Evolutionary conservation across 2,888 invertebrate species (phyloP).

Genomic region (Cheilosia variabilis): DNA sequence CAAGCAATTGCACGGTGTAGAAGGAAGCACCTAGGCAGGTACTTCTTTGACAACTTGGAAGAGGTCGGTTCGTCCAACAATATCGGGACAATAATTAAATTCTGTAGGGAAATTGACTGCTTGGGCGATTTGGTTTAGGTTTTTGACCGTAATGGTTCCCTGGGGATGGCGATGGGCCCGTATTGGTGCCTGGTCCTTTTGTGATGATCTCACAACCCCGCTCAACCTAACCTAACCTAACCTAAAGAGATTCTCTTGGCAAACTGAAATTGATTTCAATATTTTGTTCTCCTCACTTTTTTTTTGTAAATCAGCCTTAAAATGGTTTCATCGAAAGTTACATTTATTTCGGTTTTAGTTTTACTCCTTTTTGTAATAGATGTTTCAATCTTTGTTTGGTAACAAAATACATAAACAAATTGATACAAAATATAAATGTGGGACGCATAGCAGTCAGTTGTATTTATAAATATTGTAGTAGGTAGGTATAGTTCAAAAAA

Average conservation of each 20-base stretch:
- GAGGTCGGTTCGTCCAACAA: no score
- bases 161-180: no score
- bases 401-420: constrained; percentile 3
- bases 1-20: no score
- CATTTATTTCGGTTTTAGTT: constrained; percentile 20
- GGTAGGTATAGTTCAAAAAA: not conserved
- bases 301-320: constrained; percentile 74
- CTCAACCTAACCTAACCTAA: no score
- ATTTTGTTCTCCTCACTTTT: constrained; percentile 26
- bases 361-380: constrained; percentile 7
- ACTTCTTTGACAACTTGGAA: no score
- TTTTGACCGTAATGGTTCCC: no score
- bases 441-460: constrained; percentile 47
- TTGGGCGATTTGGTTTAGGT: no score
- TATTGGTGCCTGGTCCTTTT: no score
- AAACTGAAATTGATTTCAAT: constrained; percentile 51
- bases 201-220: no score
- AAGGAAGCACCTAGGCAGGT: no score
- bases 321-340: constrained; percentile 66
- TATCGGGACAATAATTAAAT: no score
- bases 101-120: no score
- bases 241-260: constrained; percentile 55
- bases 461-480: constrained; percentile 5
- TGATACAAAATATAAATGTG: constrained; percentile 9
- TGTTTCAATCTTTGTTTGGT: constrained; percentile 27